phyloP scores from a whole-genome alignment of 1,140 invertebrate species.

The Gryon sp. region DNA sequence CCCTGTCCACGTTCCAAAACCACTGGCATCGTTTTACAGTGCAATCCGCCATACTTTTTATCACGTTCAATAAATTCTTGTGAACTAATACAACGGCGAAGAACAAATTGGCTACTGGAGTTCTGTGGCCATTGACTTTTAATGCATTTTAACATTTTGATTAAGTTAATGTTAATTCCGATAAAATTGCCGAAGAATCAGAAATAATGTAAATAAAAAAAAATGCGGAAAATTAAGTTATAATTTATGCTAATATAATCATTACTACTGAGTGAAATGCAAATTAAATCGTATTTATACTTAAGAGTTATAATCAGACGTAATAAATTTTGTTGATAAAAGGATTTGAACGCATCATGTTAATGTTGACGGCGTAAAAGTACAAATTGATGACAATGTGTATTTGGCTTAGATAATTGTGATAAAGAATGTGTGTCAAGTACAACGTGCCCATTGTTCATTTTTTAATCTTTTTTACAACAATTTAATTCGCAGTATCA shows the following conservation, averaged over 20 bases:
- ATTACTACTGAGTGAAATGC: not conserved
- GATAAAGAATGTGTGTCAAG: constrained; percentile 43
- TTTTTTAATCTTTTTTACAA: too few species aligned
- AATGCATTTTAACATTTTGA: not conserved
- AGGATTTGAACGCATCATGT: constrained; percentile 1
- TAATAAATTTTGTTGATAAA: constrained; percentile 25
- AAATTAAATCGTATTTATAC: constrained; percentile 32
- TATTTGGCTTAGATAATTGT: constrained; percentile 32
- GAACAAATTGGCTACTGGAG: not conserved
- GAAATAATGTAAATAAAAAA: too few species aligned
- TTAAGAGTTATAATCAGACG: not conserved
- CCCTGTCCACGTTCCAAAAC: constrained; percentile 84
- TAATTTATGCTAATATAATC: not conserved
- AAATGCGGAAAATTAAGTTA: too few species aligned
- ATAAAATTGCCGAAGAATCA: too few species aligned
- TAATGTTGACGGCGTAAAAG: not conserved
- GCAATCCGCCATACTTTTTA: constrained; percentile 85
- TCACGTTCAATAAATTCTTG: constrained; percentile 82
- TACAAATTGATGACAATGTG: not conserved
- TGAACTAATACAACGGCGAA: constrained; percentile 64
- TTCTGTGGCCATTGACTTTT: not conserved
- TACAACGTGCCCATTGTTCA: constrained; percentile 1
- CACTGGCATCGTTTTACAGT: constrained; percentile 88
- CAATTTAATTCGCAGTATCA: too few species aligned
- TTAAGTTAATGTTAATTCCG: constrained; percentile 3